Percentiles rank a stretch among this genome's conserved stretches.
phyloP scores from a whole-genome alignment of 2,113 vertebrate genomes.

The Archocentrus centrarchus region DNA sequence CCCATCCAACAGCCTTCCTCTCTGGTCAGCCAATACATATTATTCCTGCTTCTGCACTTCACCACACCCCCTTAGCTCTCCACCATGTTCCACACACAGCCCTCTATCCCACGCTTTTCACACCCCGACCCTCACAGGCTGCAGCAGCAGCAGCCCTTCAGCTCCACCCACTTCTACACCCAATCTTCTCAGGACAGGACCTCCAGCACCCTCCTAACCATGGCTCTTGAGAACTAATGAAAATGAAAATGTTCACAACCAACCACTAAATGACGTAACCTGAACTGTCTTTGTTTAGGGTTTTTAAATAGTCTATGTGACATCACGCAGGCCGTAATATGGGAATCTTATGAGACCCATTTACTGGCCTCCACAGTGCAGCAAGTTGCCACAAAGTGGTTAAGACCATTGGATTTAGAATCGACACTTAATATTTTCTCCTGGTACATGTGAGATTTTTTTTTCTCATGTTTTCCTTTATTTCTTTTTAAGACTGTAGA shows the following conservation, averaged over 20 bases:
- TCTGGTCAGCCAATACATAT: constrained; percentile 98
- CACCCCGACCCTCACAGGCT: constrained; percentile 84
- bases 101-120: constrained; percentile 94
- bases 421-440: constrained; percentile 52
- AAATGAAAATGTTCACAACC: constrained; percentile 17
- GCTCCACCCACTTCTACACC: constrained; percentile 95
- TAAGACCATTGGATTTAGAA: constrained; percentile 27
- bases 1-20: constrained; percentile 93
- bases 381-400: constrained; percentile 53
- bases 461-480: constrained; percentile 18
- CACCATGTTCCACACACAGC: constrained; percentile 92
- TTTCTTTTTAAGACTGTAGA: constrained; percentile 25
- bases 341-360: constrained; percentile 23
- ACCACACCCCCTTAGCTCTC: constrained; percentile 92
- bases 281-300: background rate
- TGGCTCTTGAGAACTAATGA: constrained; percentile 87
- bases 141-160: constrained; percentile 93
- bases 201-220: constrained; percentile 98
- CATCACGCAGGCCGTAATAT: constrained; percentile 18
- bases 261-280: constrained; percentile 15
- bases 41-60: constrained; percentile 95
- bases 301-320: constrained; percentile 21
- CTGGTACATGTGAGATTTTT: constrained; percentile 32
- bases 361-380: constrained; percentile 28
- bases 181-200: constrained; percentile 99